Conservation (phyloP, 2,888 invertebrate species). For the Drosophila algonquin region DNA sequence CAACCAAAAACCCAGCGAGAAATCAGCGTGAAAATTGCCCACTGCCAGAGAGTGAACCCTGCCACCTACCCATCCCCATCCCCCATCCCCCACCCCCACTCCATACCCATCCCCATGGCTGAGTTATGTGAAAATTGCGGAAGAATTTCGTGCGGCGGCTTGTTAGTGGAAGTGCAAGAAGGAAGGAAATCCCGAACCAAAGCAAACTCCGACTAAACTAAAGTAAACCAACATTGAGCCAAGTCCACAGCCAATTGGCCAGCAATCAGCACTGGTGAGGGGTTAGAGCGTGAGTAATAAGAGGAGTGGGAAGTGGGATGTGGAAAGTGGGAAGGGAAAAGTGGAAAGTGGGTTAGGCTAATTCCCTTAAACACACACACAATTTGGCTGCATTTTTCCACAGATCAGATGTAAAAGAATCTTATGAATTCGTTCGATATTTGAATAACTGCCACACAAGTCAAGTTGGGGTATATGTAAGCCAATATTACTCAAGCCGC, state of each 20-base stretch:
- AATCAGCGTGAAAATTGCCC: conserved; percentile 51
- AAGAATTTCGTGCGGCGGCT: conserved; percentile 50
- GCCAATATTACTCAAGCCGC: no score
- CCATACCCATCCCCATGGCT: conserved; percentile 3
- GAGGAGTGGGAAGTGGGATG: conserved; percentile 23
- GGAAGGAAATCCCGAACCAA: conserved; percentile 1
- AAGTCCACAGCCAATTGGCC: conserved; percentile 35
- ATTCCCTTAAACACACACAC: no score
- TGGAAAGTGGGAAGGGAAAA: background rate
- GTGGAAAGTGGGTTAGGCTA: no score
- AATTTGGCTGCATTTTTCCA: no score
- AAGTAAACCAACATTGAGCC: conserved; percentile 60
- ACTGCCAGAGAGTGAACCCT: conserved; percentile 3
- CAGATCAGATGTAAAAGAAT: no score
- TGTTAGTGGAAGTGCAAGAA: conserved; percentile 33
- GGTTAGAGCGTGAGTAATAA: background rate
- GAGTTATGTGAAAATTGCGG: conserved; percentile 65
- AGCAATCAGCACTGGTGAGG: conserved; percentile 20
- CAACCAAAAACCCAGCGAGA: conserved; percentile 16
- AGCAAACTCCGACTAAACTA: conserved; percentile 55
- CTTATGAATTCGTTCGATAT: no score
- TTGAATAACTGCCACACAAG: no score
- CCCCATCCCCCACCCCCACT: background rate
- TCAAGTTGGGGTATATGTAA: no score
- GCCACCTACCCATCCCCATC: background rate